Base-by-base conservation (phyloP, 2,797 vertebrate species). In the Sorex maritimensis region DNA sequence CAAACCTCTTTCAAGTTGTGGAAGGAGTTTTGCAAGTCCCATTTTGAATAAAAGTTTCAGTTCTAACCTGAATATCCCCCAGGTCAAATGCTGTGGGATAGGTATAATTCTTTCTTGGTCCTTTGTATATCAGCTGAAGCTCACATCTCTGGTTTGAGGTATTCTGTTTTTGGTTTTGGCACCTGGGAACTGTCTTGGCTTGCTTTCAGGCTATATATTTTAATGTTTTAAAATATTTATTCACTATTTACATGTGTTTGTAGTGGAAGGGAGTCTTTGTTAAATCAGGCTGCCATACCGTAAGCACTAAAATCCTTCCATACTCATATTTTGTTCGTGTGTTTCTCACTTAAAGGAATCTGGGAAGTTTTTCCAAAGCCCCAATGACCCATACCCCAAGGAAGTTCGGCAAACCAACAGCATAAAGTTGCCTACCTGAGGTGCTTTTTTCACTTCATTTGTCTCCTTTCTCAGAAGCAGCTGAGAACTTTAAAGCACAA, bases 101-200 rank as follows among this genome's bases (percentile, higher is more conserved):
- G 58, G 49, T 17, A 71, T 28, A 23, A 73, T 44, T 88, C 69
- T 88, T 88, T 65, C 72, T 58, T 78, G 10, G 49, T 88, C 41
- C 69, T 41, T 92, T 17, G 14, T 0, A 1, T 49, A 19, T 86
- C 69, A 71, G 24, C 75, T 34, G 15, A 74, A 80, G 46, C 55
- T 87, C 69, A 68, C 12, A 1, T 83, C 81, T 81, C 79, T 91
- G 82, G 26, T 85, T 95, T 90, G 89, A 46, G 82, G 90, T 81
- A 52, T 14, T 91, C 93, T 49, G 15, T 88, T 94, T 88, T 88
- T 88, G n/a, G 79, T 94, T 94, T 49, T 81, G 44, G 84, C 72
- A 71, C 21, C 38, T 93, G 52, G 65, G 41, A 78, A 74, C 30
- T 75, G 63, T 67, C 81, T 89, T 81, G 46, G 72, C 41, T 87